phyloP scores from a whole-genome alignment of 2,888 invertebrate species.

The Unio delphinus region DNA sequence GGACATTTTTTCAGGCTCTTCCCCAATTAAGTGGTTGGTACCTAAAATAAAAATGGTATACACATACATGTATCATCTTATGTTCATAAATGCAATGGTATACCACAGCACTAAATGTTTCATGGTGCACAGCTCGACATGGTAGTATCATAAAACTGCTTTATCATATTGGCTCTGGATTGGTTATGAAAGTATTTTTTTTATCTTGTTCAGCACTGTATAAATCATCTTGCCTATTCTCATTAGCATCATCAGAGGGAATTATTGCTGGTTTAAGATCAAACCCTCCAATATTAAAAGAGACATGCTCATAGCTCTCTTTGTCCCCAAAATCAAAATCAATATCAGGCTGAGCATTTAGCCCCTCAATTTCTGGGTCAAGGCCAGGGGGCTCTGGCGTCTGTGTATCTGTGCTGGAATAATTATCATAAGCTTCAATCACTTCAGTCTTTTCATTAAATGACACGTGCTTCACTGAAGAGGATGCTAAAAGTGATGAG shows the following conservation, averaged over 20 bases:
- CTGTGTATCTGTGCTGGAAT: conserved; percentile 41
- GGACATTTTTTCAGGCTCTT: too few relatives aligned
- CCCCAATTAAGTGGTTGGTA: too few relatives aligned
- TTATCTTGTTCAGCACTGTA: conserved; percentile 1
- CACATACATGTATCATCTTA: too few relatives aligned
- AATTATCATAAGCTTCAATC: conserved; percentile 29
- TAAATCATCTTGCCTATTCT: conserved; percentile 1
- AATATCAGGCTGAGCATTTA: conserved; percentile 21
- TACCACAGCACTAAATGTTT: conserved; percentile 2
- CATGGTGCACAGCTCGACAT: not conserved
- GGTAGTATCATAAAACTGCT: too few relatives aligned
- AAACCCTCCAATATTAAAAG: conserved; percentile 33
- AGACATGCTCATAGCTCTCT: conserved; percentile 16
- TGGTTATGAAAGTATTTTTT: conserved; percentile 22
- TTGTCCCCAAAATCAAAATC: conserved; percentile 14
- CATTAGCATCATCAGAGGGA: conserved; percentile 2
- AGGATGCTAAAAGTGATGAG: conserved; percentile 9
- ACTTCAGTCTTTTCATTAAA: conserved; percentile 48
- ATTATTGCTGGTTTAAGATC: conserved; percentile 29
- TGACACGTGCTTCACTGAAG: conserved; percentile 41
- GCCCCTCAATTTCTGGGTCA: conserved; percentile 21
- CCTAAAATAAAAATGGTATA: too few relatives aligned
- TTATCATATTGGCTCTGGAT: conserved; percentile 4
- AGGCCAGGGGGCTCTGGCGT: conserved; percentile 37
- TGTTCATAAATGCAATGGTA: not conserved